Conservation (phyloP, 2,888 invertebrate genomes). For the Nomada lathburiana region DNA sequence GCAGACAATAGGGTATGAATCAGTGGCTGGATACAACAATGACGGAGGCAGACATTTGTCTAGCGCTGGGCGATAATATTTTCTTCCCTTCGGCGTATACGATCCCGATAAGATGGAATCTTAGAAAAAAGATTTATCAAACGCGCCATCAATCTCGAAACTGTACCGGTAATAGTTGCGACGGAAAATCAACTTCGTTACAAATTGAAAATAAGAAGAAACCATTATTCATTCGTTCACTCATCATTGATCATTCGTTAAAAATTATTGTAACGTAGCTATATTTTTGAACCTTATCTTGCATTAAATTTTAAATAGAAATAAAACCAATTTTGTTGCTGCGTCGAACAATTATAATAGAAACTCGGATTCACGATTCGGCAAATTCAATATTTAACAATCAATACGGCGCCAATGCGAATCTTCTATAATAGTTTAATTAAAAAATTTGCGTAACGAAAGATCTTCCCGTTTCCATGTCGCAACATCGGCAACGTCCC, state of each 20-base stretch:
- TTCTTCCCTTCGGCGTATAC: conserved; percentile 1
- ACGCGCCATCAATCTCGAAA: neutral
- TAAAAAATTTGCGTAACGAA: neutral
- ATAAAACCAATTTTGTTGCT: too few species aligned
- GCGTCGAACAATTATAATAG: too few species aligned
- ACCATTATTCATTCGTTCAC: too few species aligned
- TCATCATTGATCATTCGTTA: too few species aligned
- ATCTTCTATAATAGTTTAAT: neutral
- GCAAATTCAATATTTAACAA: too few species aligned
- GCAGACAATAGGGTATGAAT: conserved; percentile 50
- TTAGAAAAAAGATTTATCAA: neutral
- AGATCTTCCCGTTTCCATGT: neutral
- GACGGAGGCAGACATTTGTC: conserved; percentile 32
- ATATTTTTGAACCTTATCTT: too few species aligned
- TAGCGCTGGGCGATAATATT: conserved; percentile 10
- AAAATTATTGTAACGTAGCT: too few species aligned
- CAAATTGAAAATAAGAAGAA: too few species aligned
- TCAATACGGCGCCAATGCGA: too few species aligned
- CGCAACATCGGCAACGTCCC: too few species aligned
- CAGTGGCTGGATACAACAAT: conserved; percentile 45
- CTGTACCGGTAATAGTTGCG: neutral
- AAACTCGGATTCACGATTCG: too few species aligned
- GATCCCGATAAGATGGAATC: neutral
- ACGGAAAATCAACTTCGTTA: neutral
- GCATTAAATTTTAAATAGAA: too few species aligned